These are phyloP conservation scores for Theropithecus gelada DNA, from an alignment of 2,113 vertebrate genomes.

Conservation along the genomic window DNA sequence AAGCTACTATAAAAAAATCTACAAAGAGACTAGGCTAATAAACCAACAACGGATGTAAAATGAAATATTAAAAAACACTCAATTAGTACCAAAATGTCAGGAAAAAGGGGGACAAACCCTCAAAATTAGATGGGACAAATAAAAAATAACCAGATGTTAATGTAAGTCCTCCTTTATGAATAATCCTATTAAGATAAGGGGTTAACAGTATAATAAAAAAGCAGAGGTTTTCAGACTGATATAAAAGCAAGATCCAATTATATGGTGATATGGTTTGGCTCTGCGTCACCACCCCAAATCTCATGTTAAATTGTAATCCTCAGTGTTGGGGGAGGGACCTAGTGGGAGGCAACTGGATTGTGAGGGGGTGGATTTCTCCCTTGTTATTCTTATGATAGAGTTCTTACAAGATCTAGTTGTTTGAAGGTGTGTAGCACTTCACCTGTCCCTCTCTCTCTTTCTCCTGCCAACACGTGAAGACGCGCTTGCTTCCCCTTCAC, in stretches of 20 bases:
- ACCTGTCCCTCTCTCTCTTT: too few relatives aligned
- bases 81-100: background rate
- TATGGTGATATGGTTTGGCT: background rate
- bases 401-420: too few relatives aligned
- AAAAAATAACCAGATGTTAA: background rate
- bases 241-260: background rate
- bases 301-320: too few relatives aligned
- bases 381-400: too few relatives aligned
- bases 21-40: background rate
- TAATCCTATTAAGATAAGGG: background rate
- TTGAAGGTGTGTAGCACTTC: too few relatives aligned
- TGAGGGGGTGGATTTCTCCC: too few relatives aligned
- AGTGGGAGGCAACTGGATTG: too few relatives aligned
- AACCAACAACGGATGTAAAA: background rate
- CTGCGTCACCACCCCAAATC: too few relatives aligned
- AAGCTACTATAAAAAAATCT: background rate
- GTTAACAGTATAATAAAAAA: background rate
- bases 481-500: too few relatives aligned
- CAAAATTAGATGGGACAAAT: background rate
- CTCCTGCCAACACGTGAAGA: too few relatives aligned
- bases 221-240: background rate
- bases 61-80: background rate
- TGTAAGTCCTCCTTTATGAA: background rate
- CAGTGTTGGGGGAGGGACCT: too few relatives aligned
- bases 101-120: background rate